phyloP scores from a whole-genome alignment of 1,140 invertebrate species.

The Bombus turneri region DNA sequence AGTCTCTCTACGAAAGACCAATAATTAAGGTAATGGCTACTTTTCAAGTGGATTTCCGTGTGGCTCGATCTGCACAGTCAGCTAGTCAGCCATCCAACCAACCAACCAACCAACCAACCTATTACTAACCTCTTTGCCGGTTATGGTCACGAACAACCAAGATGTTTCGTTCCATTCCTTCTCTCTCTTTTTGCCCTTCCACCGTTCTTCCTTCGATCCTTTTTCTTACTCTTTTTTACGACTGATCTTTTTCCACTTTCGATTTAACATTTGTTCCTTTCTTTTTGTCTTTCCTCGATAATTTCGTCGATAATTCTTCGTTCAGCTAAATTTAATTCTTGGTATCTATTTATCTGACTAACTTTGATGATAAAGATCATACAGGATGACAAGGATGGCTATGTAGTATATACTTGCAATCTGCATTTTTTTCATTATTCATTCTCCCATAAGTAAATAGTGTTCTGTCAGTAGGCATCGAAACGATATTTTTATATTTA shows the following conservation, averaged over 20 bases:
- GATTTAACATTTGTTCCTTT: conserved; percentile 18
- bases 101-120: conserved; percentile 66
- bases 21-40: conserved; percentile 82
- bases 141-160: conserved; percentile 75
- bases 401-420: too few relatives aligned
- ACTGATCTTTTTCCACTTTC: conserved; percentile 47
- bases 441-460: not conserved
- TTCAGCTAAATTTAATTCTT: not conserved
- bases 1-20: conserved; percentile 71
- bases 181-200: not conserved
- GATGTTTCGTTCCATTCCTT: conserved; percentile 53
- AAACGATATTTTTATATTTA: too few relatives aligned
- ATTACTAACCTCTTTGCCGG: conserved; percentile 59
- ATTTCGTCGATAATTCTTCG: too few relatives aligned
- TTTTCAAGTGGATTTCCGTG: conserved; percentile 81
- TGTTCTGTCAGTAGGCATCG: too few relatives aligned
- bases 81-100: conserved; percentile 70
- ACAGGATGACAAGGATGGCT: not conserved
- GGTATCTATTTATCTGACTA: not conserved
- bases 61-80: conserved; percentile 75
- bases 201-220: conserved; percentile 44
- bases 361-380: not conserved
- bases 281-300: too few relatives aligned
- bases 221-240: not conserved
- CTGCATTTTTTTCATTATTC: not conserved